Evolutionary conservation across 2,797 vertebrate species (phyloP).

Genomic region (Sternarchorhynchus goeldii): DNA sequence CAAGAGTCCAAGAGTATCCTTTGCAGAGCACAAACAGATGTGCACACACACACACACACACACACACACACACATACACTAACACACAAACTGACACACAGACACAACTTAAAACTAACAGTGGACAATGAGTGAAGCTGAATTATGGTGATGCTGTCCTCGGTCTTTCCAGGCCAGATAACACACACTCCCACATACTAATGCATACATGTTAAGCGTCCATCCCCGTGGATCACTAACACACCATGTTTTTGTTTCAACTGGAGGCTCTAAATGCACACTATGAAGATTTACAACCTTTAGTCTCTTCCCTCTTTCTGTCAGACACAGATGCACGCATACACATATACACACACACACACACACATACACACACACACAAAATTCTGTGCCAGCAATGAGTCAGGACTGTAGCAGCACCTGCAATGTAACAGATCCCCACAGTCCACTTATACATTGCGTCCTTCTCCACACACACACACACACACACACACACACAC

Average conservation of each 20-base stretch:
- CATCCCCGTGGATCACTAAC: slow-evolving; percentile 57
- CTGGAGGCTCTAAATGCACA: slow-evolving; percentile 52
- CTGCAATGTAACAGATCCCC: slow-evolving; percentile 74
- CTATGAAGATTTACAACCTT: slow-evolving; percentile 65
- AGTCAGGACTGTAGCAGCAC: slow-evolving; percentile 61
- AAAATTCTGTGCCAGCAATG: slow-evolving; percentile 52
- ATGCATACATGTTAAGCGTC: slow-evolving; percentile 29
- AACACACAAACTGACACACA: background rate
- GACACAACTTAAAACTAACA: background rate
- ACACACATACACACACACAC: slow-evolving; percentile 8
- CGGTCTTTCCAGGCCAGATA: slow-evolving; percentile 48
- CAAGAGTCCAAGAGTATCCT: background rate
- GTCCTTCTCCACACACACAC: slow-evolving; percentile 59
- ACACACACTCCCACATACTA: slow-evolving; percentile 41
- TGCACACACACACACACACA: background rate
- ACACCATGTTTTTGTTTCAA: slow-evolving; percentile 63
- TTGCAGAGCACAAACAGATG: background rate
- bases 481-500: slow-evolving; percentile 18
- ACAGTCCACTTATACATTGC: slow-evolving; percentile 63
- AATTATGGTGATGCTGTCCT: slow-evolving; percentile 54
- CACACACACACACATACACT: slow-evolving; percentile 7
- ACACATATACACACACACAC: slow-evolving; percentile 14
- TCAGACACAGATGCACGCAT: background rate
- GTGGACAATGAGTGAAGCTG: slow-evolving; percentile 13
- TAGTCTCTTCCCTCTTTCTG: slow-evolving; percentile 43